A percentile compares a stretch with the other conserved stretches of the same genome.
Evolutionary conservation across 2,888 invertebrate species (phyloP).

Genomic region (Dasypogon diadema): DNA sequence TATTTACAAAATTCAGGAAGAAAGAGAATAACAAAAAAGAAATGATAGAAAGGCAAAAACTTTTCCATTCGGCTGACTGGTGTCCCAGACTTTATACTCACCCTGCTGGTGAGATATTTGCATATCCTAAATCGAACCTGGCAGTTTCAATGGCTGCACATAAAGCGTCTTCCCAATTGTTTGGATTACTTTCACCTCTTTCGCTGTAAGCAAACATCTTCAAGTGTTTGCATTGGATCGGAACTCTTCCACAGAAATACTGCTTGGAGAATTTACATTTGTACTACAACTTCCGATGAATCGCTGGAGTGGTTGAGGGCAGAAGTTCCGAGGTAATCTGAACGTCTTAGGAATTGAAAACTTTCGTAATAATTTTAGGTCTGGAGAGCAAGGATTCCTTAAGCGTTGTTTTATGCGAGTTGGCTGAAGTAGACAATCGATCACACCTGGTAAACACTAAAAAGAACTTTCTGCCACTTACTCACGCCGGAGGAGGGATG

Average conservation of each 20-base stretch:
- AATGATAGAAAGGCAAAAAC: not conserved
- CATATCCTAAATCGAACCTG: constrained; percentile 38
- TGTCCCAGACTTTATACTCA: constrained; percentile 4
- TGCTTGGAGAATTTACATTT: not conserved
- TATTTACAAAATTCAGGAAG: constrained; percentile 19
- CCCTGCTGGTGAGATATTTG: constrained; percentile 2
- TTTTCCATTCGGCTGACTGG: constrained; percentile 11
- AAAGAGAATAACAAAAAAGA: not conserved
- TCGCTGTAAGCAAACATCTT: constrained; percentile 35
- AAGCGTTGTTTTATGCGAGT: not conserved
- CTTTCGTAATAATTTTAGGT: not conserved
- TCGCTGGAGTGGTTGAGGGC: not conserved
- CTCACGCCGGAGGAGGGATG: not conserved
- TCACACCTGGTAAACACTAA: not conserved
- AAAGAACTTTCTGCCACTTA: not conserved
- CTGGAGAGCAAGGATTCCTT: not conserved
- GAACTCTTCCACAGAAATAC: not conserved
- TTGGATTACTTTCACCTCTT: constrained; percentile 39
- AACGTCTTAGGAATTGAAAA: not conserved
- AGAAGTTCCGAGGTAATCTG: no score
- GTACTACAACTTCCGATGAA: not conserved
- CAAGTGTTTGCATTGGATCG: constrained; percentile 3
- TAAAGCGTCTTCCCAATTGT: constrained; percentile 15
- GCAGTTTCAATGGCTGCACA: constrained; percentile 39
- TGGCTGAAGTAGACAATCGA: not conserved